Evolutionary conservation across 2,888 invertebrate genomes (phyloP).

Genomic region (Sinelater perroti): DNA sequence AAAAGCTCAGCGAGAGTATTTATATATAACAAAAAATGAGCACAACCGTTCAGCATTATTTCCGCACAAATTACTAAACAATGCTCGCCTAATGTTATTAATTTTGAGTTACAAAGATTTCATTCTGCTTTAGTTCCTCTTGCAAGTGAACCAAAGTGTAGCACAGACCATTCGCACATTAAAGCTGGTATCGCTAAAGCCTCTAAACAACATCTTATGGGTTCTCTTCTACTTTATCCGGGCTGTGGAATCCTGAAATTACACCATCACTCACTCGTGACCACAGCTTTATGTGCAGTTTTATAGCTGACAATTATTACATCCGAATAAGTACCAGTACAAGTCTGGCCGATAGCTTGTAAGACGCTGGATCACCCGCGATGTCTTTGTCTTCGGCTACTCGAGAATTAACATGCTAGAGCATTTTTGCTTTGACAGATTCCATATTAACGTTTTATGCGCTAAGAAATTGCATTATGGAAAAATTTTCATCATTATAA

Average conservation of each 20-base stretch:
- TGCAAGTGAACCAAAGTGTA: constrained; percentile 12
- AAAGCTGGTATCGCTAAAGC: constrained; percentile 25
- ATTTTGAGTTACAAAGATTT: constrained; percentile 11
- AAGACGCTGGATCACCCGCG: neutral
- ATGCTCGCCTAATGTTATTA: constrained; percentile 4
- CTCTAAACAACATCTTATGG: constrained; percentile 36
- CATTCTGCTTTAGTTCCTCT: neutral
- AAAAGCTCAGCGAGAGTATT: too few relatives aligned
- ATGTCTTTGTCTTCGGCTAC: constrained; percentile 4
- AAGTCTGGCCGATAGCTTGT: constrained; percentile 5
- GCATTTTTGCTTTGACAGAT: constrained; percentile 1
- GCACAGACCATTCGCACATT: constrained; percentile 19
- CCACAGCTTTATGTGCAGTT: constrained; percentile 44
- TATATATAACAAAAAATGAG: too few relatives aligned
- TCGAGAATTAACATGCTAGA: constrained; percentile 10
- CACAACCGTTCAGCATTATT: too few relatives aligned
- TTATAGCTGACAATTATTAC: constrained; percentile 45
- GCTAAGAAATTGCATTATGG: constrained; percentile 1
- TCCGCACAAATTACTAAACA: neutral
- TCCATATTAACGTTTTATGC: neutral
- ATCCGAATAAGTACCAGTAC: constrained; percentile 37
- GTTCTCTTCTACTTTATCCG: constrained; percentile 35
- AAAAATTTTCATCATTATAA: neutral
- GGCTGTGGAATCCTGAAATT: constrained; percentile 44
- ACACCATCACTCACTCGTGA: constrained; percentile 44